Conservation (phyloP, 2,888 invertebrate species). For the Teleiodes luculella region DNA sequence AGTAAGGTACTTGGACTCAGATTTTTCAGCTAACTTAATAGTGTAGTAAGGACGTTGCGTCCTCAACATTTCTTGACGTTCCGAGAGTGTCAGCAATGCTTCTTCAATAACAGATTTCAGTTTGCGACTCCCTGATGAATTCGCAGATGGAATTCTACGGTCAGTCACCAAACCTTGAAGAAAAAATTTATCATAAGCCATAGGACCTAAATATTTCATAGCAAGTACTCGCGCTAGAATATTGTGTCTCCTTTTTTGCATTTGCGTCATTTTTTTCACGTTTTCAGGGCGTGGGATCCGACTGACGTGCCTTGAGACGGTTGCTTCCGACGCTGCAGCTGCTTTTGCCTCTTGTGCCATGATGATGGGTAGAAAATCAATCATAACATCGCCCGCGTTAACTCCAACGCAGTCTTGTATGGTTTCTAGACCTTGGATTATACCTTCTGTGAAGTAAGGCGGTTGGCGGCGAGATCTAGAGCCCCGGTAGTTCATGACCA, state of each 20-base stretch:
- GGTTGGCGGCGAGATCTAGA: slow-evolving; percentile 54
- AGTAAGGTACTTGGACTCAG: slow-evolving; percentile 59
- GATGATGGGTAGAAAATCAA: slow-evolving; percentile 65
- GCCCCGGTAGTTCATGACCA: slow-evolving; percentile 68
- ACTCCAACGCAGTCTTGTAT: slow-evolving; percentile 69
- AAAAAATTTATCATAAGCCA: slow-evolving; percentile 72
- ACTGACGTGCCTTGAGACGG: slow-evolving; percentile 39
- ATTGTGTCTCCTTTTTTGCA: slow-evolving; percentile 57
- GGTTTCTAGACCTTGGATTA: slow-evolving; percentile 67
- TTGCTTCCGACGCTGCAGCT: slow-evolving; percentile 26
- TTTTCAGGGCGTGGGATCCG: slow-evolving; percentile 55
- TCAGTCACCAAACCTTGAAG: slow-evolving; percentile 54
- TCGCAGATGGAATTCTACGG: slow-evolving; percentile 50
- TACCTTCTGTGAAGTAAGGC: slow-evolving; percentile 67
- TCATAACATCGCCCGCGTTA: slow-evolving; percentile 65
- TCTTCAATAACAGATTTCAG: slow-evolving; percentile 48
- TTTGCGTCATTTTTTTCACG: slow-evolving; percentile 58
- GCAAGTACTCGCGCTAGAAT: slow-evolving; percentile 63
- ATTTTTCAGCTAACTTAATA: slow-evolving; percentile 62
- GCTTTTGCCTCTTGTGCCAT: slow-evolving; percentile 51
- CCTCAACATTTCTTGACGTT: slow-evolving; percentile 65
- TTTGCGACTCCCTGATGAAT: slow-evolving; percentile 50
- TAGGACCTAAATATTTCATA: slow-evolving; percentile 70
- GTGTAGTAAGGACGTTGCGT: slow-evolving; percentile 67
- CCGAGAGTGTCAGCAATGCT: slow-evolving; percentile 53